Evolutionary conservation across 2,797 vertebrate genomes (phyloP).

Genomic region (Myioborus melanocephalus): DNA sequence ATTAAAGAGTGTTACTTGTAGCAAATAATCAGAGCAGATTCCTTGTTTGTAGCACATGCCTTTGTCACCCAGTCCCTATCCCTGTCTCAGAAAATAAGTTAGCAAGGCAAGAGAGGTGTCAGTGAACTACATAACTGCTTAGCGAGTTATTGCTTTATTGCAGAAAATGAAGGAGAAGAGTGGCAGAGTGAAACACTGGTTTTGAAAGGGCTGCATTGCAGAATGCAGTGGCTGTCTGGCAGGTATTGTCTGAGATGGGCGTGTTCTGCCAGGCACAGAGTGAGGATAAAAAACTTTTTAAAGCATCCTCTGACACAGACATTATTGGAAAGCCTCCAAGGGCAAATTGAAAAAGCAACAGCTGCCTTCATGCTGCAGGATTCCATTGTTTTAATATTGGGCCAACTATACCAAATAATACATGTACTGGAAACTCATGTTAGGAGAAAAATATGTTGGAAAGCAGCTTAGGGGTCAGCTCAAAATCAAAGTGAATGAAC

Average conservation of each 20-base stretch:
- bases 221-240: neutral
- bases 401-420: constrained; percentile 20
- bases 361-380: constrained; percentile 11
- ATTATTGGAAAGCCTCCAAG: constrained; percentile 47
- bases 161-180: neutral
- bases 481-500: constrained; percentile 32
- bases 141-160: neutral
- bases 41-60: neutral
- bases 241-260: constrained; percentile 8
- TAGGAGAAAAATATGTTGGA: constrained; percentile 20
- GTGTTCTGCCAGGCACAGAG: neutral
- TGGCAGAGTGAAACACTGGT: neutral
- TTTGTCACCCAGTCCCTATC: neutral
- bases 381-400: constrained; percentile 52
- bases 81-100: neutral
- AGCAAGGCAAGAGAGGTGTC: neutral
- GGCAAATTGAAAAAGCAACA: constrained; percentile 56
- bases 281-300: constrained; percentile 21
- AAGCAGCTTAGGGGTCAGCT: constrained; percentile 2
- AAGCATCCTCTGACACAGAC: constrained; percentile 52
- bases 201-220: neutral
- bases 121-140: neutral
- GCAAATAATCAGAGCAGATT: neutral
- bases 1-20: neutral
- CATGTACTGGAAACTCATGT: constrained; percentile 10